Evolutionary conservation across 2,113 vertebrate species (phyloP), one percentile per base, ranked within the genome.

Genomic region (Scomber colias): DNA sequence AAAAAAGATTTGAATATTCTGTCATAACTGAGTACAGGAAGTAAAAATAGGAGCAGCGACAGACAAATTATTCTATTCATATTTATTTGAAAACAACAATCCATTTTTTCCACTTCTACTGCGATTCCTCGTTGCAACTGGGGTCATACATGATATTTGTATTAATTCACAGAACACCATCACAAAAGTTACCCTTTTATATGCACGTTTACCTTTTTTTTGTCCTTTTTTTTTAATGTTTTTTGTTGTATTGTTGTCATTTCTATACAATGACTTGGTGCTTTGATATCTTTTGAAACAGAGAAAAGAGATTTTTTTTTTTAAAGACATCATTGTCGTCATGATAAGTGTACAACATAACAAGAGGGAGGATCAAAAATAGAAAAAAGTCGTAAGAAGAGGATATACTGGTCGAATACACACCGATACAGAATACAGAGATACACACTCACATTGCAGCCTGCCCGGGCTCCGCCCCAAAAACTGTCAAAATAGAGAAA

Each of bases 51-150:
- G 77, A 78, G 61, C 54, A 75, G 64, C 84, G 30, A 56, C 60
- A 79, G 17, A 64, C 15, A 15, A 8, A 5, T 68, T 74, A 83
- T 87, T 85, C 81, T 91, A 90, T 92, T 93, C 82, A 91, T 91
- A 92, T 95, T 95, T 95, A 95, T 95, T 95, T 94, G 87, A 95
- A 95, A 95, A 94, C 94, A 94, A 93, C 93, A 94, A 95, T 93
- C 91, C 86, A 84, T 87, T 91, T 92, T 89, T 93, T 91, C 85
- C 87, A 92, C 85, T 86, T 93, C 89, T 92, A 91, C 89, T 86
- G 89, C 86, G 87, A 93, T 91, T 93, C 87, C 90, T 93, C 30
- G 73, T 92, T 90, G 91, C 93, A 91, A 83, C 90, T 81, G 70
- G 75, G 86, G 86, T 94, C 87, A 82, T 89, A 95, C 92, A 95